Conservation (phyloP, 1,140 invertebrate genomes). For the Drosophila parabipectinata region DNA sequence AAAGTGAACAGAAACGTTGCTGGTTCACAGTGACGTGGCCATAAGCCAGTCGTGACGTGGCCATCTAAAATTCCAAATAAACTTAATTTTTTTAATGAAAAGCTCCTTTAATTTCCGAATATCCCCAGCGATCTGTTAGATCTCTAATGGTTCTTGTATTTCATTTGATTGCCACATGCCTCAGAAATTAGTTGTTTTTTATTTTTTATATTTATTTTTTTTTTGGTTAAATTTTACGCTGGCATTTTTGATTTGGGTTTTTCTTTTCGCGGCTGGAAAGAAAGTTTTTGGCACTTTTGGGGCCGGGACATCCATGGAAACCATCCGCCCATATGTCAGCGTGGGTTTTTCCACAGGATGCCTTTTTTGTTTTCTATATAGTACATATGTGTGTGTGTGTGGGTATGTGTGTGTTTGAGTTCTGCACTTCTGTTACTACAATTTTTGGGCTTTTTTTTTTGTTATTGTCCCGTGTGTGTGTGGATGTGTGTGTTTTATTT, state of each 20-base stretch:
- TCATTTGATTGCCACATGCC: background rate
- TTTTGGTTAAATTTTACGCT: conserved; percentile 48
- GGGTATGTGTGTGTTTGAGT: background rate
- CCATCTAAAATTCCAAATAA: too few species aligned
- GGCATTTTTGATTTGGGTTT: conserved; percentile 63
- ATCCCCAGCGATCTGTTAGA: too few species aligned
- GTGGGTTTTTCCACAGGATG: conserved; percentile 16
- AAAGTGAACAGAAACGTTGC: too few species aligned
- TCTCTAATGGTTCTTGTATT: background rate
- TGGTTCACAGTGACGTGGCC: too few species aligned
- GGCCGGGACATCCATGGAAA: background rate
- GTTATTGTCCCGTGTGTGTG: conserved; percentile 6
- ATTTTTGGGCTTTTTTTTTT: conserved; percentile 4
- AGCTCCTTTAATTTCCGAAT: too few species aligned
- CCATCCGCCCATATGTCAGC: conserved; percentile 42
- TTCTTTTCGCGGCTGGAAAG: conserved; percentile 18
- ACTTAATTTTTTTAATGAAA: too few species aligned
- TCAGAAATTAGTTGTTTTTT: conserved; percentile 25
- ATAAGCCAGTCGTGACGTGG: too few species aligned
- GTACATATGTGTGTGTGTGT: conserved; percentile 3
- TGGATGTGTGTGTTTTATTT: conserved; percentile 26
- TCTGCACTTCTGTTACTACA: background rate
- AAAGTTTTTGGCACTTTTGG: conserved; percentile 5
- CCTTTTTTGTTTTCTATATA: conserved; percentile 1
- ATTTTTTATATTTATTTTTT: conserved; percentile 10